Evolutionary conservation across 1,140 invertebrate species (phyloP).

Genomic region (Drosophila seguyi): DNA sequence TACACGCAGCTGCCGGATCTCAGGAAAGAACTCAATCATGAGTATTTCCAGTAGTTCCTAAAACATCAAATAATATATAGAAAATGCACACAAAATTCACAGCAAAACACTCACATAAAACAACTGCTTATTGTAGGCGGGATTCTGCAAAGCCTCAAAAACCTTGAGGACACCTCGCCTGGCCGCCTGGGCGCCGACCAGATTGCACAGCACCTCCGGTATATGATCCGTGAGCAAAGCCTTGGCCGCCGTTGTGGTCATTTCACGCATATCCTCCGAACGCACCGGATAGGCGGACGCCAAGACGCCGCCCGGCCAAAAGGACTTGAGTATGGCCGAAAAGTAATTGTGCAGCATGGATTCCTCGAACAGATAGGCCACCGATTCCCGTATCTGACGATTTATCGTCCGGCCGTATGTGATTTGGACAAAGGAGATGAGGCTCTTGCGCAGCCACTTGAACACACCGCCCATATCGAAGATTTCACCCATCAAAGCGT

Average conservation of each 20-base stretch:
- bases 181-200: constrained; percentile 94
- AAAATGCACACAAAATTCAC: too few relatives aligned
- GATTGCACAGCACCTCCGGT: constrained; percentile 91
- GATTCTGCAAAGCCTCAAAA: constrained; percentile 94
- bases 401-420: constrained; percentile 96
- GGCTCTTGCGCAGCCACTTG: constrained; percentile 93
- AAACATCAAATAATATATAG: too few relatives aligned
- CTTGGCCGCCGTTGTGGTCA: constrained; percentile 84
- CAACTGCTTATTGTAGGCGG: constrained; percentile 94
- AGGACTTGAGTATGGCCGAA: constrained; percentile 92
- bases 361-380: constrained; percentile 94
- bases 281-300: constrained; percentile 86
- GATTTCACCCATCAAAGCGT: constrained; percentile 93
- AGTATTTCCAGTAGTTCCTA: constrained; percentile 91
- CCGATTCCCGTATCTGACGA: constrained; percentile 94
- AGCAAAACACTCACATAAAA: constrained; percentile 93
- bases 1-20: constrained; percentile 86
- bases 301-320: constrained; percentile 94
- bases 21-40: constrained; percentile 91
- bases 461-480: constrained; percentile 96
- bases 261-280: constrained; percentile 90
- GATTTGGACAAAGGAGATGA: constrained; percentile 96
- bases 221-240: constrained; percentile 89
- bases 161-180: constrained; percentile 93
- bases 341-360: constrained; percentile 96